Base-by-base conservation (phyloP, 2,113 vertebrate species). In the Felis chaus region DNA sequence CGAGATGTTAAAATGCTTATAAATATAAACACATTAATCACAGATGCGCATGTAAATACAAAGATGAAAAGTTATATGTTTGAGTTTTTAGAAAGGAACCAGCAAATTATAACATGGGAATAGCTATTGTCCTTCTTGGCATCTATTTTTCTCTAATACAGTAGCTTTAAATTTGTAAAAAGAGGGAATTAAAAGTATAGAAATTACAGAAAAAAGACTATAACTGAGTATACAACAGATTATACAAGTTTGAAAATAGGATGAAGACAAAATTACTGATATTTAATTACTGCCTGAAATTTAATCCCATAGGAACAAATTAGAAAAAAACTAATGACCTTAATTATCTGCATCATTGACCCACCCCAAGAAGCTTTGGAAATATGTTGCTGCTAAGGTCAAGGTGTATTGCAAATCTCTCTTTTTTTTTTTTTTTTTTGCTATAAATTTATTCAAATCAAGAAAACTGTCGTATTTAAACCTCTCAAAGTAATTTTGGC, bases 241-340 rank as follows among this genome's bases (percentile, higher is more conserved):
- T 55, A 39, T 68, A 91, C 2, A 82, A 65, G 0, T 78, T 85
- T 78, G 41, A 88, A 3, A 45, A 39, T 21, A 94, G 85, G 16
- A 25, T 76, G 29, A 95, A 83, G 68, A 94, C 88, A 95, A 84
- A 25, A 95, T 41, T 65, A 23, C 50, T 89, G 66, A 91, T 95
- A 89, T 65, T 81, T 78, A 96, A 96, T 69, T 71, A 33, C 31
- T 29, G 2, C 36, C 41, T 93, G 66, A 93, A 97, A 93, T 68
- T 57, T 85, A 95, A 68, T 71, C 31, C 15, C 33, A 12, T 68
- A 66, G 61, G 23, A 81, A 88, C 83, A 93, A 93, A 53, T 48
- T 85, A 39, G 14, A 23, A 91, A 82, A 80, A 25, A 76, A 80
- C n/a, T 33, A 89, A 69, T 3, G 25, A 76, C 7, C 12, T 78